Conservation (phyloP, 2,888 invertebrate species). For the Boloria selene region DNA sequence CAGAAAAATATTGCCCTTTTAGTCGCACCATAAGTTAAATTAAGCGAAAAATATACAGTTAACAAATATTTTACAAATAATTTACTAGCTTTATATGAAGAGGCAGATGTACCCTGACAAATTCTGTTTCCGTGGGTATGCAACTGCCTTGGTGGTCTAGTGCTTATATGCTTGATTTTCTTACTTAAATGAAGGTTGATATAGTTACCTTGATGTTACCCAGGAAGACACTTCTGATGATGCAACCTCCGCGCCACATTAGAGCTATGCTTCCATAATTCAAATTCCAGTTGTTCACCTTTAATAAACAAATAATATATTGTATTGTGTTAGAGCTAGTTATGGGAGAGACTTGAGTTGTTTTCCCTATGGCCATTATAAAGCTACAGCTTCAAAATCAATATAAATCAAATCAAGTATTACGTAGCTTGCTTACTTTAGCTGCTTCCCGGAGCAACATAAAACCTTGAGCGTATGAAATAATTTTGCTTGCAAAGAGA, state of each 20-base stretch:
- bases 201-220: constrained; percentile 71
- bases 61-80: no score
- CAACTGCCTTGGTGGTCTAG: no score
- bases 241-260: constrained; percentile 99
- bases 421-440: constrained; percentile 71
- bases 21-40: no score
- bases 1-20: no score
- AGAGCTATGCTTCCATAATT: constrained; percentile 99
- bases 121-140: no score
- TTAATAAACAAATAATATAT: constrained; percentile 6
- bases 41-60: no score
- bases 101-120: no score
- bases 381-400: no score
- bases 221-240: constrained; percentile 90
- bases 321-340: neutral
- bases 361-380: no score
- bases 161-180: neutral
- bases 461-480: constrained; percentile 99
- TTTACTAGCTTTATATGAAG: no score
- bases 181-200: neutral
- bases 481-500: constrained; percentile 98
- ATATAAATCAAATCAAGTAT: constrained; percentile 8
- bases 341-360: no score
- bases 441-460: constrained; percentile 97
- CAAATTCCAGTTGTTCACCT: constrained; percentile 92